phyloP scores from a whole-genome alignment of 2,797 vertebrate genomes.

The Myotis myotis region DNA sequence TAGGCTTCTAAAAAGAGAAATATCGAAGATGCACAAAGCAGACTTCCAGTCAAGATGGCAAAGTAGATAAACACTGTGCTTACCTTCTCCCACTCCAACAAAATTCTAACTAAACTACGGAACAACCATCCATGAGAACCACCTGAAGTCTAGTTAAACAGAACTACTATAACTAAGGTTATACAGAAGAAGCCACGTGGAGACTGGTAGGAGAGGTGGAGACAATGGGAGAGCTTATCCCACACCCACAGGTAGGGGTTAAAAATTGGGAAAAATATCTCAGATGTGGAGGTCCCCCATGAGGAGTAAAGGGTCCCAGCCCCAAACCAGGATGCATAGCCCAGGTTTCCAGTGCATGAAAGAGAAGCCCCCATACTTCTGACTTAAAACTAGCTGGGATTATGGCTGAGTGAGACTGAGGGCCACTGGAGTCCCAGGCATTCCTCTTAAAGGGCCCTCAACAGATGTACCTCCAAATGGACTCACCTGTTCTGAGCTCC shows the following conservation, averaged over 20 bases:
- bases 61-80: not conserved
- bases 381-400: not conserved
- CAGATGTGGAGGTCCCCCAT: not conserved
- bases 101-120: not conserved
- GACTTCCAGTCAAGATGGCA: not conserved
- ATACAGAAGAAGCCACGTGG: not conserved
- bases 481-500: not conserved
- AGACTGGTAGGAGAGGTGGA: not conserved
- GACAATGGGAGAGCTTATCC: not conserved
- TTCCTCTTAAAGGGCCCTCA: not conserved
- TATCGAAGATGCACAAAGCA: not conserved
- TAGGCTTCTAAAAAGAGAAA: conserved; percentile 21
- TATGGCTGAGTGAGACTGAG: not conserved
- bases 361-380: not conserved
- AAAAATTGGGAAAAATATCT: not conserved
- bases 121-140: not conserved
- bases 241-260: not conserved
- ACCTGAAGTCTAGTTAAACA: not conserved
- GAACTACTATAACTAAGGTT: not conserved
- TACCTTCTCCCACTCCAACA: not conserved
- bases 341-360: not conserved
- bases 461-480: not conserved
- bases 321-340: not conserved
- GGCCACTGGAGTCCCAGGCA: not conserved
- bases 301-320: not conserved